Percentiles rank a stretch among this genome's conserved stretches.
Conservation (phyloP, 2,113 vertebrate species). For the Uria aalge region DNA sequence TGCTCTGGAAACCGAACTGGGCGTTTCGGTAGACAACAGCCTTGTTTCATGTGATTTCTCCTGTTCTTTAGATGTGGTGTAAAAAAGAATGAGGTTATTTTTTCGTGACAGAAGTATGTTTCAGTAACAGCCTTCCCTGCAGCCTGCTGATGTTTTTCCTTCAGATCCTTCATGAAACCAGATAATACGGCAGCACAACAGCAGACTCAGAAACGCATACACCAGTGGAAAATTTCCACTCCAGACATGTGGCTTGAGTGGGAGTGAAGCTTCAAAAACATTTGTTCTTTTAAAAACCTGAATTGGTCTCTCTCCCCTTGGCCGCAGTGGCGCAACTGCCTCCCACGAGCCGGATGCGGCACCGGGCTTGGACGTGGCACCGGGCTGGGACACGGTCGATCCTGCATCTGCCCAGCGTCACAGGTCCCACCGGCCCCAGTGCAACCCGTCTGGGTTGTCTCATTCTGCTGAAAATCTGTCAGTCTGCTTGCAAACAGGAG, state of each 20-base stretch:
- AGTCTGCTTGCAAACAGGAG: accelerated
- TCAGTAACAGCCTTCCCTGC: background rate
- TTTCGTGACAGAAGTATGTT: background rate
- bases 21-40: background rate
- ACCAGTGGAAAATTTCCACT: conserved; percentile 16
- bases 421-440: accelerated
- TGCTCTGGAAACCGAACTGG: background rate
- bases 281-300: background rate
- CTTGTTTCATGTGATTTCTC: background rate
- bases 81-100: background rate
- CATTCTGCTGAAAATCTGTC: background rate
- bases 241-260: background rate
- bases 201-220: background rate
- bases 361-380: background rate
- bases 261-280: background rate
- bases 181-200: background rate
- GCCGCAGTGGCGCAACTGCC: accelerated
- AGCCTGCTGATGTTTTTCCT: background rate
- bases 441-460: background rate
- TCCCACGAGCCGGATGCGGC: accelerated
- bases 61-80: background rate
- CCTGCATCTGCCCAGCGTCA: background rate
- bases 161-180: background rate
- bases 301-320: accelerated
- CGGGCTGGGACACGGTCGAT: accelerated